These are phyloP conservation scores for Ferrisia virgata DNA, from an alignment of 2,888 invertebrate genomes.

Conservation along the genomic window DNA sequence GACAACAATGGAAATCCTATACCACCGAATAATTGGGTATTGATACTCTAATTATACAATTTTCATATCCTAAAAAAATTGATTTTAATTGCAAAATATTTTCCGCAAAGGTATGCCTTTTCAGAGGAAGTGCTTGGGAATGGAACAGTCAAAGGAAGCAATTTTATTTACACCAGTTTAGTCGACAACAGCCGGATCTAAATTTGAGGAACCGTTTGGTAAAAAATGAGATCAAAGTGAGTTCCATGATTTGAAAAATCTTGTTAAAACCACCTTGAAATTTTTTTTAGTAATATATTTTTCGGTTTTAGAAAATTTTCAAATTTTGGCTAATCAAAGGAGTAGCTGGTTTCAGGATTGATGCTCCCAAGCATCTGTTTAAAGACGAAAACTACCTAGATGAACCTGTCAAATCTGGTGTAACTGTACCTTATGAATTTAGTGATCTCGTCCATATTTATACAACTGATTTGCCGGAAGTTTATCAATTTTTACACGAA, in stretches of 20 bases:
- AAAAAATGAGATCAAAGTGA: constrained; percentile 63
- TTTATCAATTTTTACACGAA: not conserved
- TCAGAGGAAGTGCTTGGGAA: constrained; percentile 69
- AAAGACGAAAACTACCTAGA: constrained; percentile 4
- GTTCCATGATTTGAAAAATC: too few species aligned
- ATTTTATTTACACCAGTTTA: constrained; percentile 79
- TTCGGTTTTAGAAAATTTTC: constrained; percentile 26
- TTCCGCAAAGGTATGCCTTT: not conserved
- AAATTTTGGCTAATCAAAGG: constrained; percentile 45
- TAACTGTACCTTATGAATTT: constrained; percentile 39
- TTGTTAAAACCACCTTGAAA: not conserved
- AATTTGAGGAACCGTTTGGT: constrained; percentile 72
- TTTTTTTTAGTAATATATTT: too few species aligned
- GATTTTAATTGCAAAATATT: too few species aligned
- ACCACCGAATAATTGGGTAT: constrained; percentile 48
- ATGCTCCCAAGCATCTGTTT: constrained; percentile 38
- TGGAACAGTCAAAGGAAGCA: constrained; percentile 65
- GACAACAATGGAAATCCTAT: constrained; percentile 49
- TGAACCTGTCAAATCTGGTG: not conserved
- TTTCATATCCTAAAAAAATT: not conserved
- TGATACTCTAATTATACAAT: too few species aligned
- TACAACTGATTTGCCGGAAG: constrained; percentile 25
- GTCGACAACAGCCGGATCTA: constrained; percentile 72
- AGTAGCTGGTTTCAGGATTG: constrained; percentile 44
- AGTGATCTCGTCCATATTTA: not conserved